Conservation (phyloP, 1,140 invertebrate genomes). For the Penaeus indicus region DNA sequence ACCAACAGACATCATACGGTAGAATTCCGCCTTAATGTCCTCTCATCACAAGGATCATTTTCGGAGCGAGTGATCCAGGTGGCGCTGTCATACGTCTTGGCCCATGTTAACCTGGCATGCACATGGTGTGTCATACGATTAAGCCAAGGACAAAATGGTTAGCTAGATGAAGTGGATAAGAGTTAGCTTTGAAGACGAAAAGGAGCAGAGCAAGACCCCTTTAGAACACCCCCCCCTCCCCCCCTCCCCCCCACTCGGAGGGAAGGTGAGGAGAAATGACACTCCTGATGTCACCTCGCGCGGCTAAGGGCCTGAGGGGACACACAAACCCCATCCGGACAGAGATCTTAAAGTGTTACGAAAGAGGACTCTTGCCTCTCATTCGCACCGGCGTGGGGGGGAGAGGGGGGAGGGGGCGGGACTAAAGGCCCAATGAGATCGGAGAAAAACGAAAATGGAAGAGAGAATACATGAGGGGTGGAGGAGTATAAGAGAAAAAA, state of each 20-base stretch:
- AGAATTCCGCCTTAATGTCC: constrained; percentile 4
- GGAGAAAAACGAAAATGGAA: no score
- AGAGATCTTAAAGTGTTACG: no score
- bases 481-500: no score
- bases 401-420: no score
- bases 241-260: neutral
- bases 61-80: constrained; percentile 41
- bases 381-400: no score
- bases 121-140: constrained; percentile 64
- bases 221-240: neutral
- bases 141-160: constrained; percentile 65
- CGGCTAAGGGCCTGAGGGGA: no score
- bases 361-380: no score
- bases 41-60: neutral
- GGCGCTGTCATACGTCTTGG: constrained; percentile 40
- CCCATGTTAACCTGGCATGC: constrained; percentile 63
- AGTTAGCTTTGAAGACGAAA: constrained; percentile 59
- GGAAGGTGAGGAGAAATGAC: neutral
- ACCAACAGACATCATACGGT: neutral
- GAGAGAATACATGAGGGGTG: no score
- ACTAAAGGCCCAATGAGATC: no score
- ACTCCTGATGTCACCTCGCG: no score
- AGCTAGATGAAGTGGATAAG: constrained; percentile 61
- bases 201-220: constrained; percentile 47
- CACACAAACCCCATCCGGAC: no score